Conservation (phyloP, 2,888 invertebrate genomes). For the Hirtodrosophila histrioides region DNA sequence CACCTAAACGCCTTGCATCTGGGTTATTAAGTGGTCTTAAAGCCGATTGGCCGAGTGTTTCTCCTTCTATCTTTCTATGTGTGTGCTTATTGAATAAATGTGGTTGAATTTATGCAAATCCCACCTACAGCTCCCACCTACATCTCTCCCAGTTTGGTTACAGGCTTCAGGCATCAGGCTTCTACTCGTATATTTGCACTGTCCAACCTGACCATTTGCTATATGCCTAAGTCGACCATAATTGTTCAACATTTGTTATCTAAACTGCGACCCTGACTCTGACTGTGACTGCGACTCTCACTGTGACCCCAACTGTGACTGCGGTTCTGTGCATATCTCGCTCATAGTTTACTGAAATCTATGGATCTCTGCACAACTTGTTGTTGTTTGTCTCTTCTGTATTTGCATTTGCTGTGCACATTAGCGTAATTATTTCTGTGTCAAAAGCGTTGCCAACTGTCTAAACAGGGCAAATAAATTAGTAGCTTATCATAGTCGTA, state of each 20-base stretch:
- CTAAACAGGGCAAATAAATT: slow-evolving; percentile 55
- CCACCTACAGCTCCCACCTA: slow-evolving; percentile 28
- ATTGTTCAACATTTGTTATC: slow-evolving; percentile 72
- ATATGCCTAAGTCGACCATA: slow-evolving; percentile 64
- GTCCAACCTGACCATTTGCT: slow-evolving; percentile 41
- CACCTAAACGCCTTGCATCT: slow-evolving; percentile 52
- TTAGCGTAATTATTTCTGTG: slow-evolving; percentile 74
- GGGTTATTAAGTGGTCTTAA: slow-evolving; percentile 77
- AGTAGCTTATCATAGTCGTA: slow-evolving; percentile 53
- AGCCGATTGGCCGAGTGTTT: slow-evolving; percentile 61
- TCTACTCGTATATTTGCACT: slow-evolving; percentile 27
- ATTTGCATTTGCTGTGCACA: slow-evolving; percentile 47
- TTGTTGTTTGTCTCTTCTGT: slow-evolving; percentile 53
- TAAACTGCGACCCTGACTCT: slow-evolving; percentile 39
- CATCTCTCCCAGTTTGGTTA: slow-evolving; percentile 13
- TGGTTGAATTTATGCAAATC: slow-evolving; percentile 72
- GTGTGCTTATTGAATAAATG: slow-evolving; percentile 71
- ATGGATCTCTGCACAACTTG: slow-evolving; percentile 15
- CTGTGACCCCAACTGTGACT: slow-evolving; percentile 21
- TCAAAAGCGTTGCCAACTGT: slow-evolving; percentile 36
- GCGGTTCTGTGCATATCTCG: slow-evolving; percentile 21
- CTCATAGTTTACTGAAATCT: slow-evolving; percentile 23
- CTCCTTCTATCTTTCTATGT: neutral
- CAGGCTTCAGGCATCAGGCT: slow-evolving; percentile 1
- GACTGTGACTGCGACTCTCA: slow-evolving; percentile 24